These are phyloP conservation scores for Dromaius novaehollandiae DNA, from an alignment of 2,113 vertebrate species.

Conservation along the genomic window DNA sequence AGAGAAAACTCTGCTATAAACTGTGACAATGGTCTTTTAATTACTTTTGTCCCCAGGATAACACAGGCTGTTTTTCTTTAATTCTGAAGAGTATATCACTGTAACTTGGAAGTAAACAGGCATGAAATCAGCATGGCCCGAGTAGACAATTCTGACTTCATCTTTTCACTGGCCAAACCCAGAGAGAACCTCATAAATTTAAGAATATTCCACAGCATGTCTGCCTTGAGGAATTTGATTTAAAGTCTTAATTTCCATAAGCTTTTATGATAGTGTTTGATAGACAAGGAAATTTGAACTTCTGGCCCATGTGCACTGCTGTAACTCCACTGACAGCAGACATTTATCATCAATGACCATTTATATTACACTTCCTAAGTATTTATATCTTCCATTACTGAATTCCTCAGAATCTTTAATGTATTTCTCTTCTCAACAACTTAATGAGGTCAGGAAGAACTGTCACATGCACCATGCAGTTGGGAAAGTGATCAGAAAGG, in stretches of 20 bases:
- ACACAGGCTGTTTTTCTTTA: neutral
- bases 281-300: conserved; percentile 6
- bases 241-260: conserved; percentile 9
- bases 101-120: neutral
- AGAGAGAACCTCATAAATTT: neutral
- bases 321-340: neutral
- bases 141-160: neutral
- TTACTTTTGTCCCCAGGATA: neutral
- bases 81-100: neutral
- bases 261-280: neutral
- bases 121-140: neutral
- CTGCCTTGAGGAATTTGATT: conserved; percentile 25
- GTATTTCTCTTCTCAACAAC: neutral
- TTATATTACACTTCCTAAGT: neutral
- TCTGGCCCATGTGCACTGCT: neutral
- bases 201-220: neutral
- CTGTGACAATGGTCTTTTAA: neutral
- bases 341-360: neutral
- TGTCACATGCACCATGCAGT: neutral
- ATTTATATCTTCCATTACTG: neutral
- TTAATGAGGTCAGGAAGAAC: neutral
- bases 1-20: neutral
- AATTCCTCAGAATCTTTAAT: conserved; percentile 6
- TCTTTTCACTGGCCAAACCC: neutral
- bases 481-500: neutral